A percentile compares a stretch with the other conserved stretches of the same genome.
Evolutionary conservation across 2,113 vertebrate species (phyloP).

Genomic region (Hyaena hyaena): DNA sequence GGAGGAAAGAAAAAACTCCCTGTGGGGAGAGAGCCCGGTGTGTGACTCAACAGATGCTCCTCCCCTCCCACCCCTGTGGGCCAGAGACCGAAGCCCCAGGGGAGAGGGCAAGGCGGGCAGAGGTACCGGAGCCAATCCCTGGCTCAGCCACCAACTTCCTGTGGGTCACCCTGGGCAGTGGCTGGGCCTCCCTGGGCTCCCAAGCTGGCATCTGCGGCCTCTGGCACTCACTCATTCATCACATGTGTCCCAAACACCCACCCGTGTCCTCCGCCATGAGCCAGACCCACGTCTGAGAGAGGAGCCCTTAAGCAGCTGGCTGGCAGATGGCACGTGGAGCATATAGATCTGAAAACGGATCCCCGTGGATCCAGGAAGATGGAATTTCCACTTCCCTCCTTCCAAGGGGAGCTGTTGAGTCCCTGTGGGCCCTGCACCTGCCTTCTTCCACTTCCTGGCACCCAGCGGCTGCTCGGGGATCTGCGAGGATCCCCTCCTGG

Average conservation of each 20-base stretch:
- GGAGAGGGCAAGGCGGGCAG: too few species aligned
- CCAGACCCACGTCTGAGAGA: not conserved
- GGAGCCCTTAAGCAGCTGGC: not conserved
- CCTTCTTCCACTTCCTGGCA: not conserved
- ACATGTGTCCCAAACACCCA: not conserved
- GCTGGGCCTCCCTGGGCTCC: not conserved
- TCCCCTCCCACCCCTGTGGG: not conserved
- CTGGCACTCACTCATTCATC: not conserved
- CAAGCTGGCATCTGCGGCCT: not conserved
- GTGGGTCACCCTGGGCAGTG: not conserved
- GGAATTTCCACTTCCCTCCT: not conserved
- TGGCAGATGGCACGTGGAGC: not conserved
- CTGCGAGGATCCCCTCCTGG: not conserved
- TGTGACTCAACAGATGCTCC: not conserved
- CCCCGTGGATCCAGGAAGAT: not conserved
- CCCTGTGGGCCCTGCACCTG: not conserved
- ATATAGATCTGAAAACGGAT: not conserved
- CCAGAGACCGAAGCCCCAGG: not conserved
- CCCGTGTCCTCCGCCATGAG: not conserved
- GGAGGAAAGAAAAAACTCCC: not conserved
- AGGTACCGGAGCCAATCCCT: not conserved
- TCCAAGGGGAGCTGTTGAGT: not conserved
- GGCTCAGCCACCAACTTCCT: not conserved
- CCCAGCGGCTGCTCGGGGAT: not conserved
- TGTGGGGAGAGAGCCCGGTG: not conserved